Evolutionary conservation across 2,113 vertebrate genomes (phyloP), one percentile per base, ranked within the genome.

Genomic region (Epinephelus fuscoguttatus): DNA sequence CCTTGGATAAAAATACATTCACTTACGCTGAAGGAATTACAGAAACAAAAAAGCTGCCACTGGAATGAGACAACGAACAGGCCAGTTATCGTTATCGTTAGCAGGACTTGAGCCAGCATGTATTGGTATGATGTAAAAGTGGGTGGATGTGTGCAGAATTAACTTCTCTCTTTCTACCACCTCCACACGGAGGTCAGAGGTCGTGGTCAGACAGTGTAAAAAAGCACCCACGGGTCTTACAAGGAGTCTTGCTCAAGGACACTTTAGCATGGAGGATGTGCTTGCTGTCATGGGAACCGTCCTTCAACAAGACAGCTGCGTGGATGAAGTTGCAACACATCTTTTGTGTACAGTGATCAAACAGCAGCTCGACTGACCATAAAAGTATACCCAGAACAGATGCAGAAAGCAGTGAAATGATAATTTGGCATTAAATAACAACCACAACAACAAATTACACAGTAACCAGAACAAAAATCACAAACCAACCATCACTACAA

Each of bases 1-100:
- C 42, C 57, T 67, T 62, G 3, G 13, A 75, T 81, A 80, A 52
- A 90, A 87, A 82, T 91, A 93, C 91, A 91, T 91, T 93, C 88
- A 90, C 47, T 79, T 67, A 60, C 45, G 70, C 62, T 76, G 63
- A 79, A 66, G 42, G 56, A 75, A 80, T 75, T 68, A 86, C 47
- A 87, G n/a, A 55, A 37, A 37, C 5, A 18, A 23, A 56, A 86
- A 90, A 91, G 90, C 88, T 92, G 91, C 93, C 87, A 70, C 18
- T 49, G 64, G 63, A 77, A 84, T 80, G 59, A 80, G 23, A 87
- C 76, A 74, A 75, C 9, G 0, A 77, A 79, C 2, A 3, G 4
- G 23, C 19, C 49, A 60, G 45, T 78, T 25, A 56, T 21, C 23
- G 27, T 62, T 10, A 71, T 74, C 17, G 30, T 9, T 57, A 8